phyloP scores from a whole-genome alignment of 2,888 invertebrate species.

The Diloba caeruleocephala region DNA sequence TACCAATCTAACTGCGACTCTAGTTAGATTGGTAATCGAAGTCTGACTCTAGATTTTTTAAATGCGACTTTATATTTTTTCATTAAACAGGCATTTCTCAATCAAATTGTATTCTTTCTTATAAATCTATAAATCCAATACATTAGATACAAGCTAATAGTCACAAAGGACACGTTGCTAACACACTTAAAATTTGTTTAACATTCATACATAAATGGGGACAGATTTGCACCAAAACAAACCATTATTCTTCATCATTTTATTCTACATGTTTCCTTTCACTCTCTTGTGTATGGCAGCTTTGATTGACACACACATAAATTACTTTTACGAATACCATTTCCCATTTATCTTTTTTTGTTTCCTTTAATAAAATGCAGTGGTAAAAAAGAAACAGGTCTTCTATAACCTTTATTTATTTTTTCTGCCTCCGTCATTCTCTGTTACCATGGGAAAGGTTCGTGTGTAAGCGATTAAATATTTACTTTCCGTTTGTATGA shows the following conservation, averaged over 20 bases:
- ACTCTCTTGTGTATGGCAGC: constrained; percentile 9
- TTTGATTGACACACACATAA: constrained; percentile 58
- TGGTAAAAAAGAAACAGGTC: constrained; percentile 45
- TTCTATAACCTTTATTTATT: constrained; percentile 42
- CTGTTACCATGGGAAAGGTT: constrained; percentile 5
- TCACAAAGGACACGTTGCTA: too few relatives aligned
- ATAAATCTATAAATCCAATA: too few relatives aligned
- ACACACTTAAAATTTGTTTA: too few relatives aligned
- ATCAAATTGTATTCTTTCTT: too few relatives aligned
- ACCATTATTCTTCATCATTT: not conserved
- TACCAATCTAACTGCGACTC: too few relatives aligned
- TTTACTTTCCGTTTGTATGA: constrained; percentile 12
- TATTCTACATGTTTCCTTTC: constrained; percentile 14
- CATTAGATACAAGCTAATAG: too few relatives aligned
- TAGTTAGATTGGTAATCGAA: too few relatives aligned
- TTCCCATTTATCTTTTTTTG: constrained; percentile 51
- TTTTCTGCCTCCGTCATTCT: constrained; percentile 21
- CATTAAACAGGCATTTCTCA: too few relatives aligned
- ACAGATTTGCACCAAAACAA: constrained; percentile 18
- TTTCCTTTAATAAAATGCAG: constrained; percentile 53
- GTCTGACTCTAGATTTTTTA: too few relatives aligned
- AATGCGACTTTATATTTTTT: too few relatives aligned
- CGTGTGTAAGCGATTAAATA: constrained; percentile 23
- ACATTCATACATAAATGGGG: too few relatives aligned
- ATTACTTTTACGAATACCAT: constrained; percentile 39